Conservation (phyloP, 2,113 vertebrate genomes). For the Leptosomus discolor region DNA sequence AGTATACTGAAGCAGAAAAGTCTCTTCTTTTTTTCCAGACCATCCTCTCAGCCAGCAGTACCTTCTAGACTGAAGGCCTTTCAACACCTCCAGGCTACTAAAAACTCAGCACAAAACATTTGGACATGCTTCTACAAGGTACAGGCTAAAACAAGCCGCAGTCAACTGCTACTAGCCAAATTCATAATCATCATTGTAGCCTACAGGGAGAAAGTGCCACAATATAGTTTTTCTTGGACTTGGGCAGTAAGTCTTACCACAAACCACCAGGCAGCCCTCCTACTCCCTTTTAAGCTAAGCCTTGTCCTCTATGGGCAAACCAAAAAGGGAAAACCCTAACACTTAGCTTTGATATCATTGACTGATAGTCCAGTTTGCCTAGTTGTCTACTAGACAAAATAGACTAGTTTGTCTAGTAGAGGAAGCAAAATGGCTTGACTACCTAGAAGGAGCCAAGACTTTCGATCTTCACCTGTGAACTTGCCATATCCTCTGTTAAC, state of each 20-base stretch:
- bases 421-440: neutral
- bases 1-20: neutral
- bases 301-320: neutral
- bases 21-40: neutral
- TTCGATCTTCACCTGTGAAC: neutral
- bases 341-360: neutral
- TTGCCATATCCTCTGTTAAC: neutral
- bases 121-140: neutral
- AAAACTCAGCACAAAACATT: neutral
- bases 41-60: neutral
- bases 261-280: neutral
- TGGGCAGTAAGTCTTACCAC: neutral
- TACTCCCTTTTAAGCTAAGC: neutral
- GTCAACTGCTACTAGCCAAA: neutral
- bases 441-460: neutral
- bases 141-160: neutral
- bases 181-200: neutral
- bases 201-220: accelerated
- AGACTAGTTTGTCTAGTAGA: neutral
- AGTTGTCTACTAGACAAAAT: too few species aligned
- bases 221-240: neutral
- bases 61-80: neutral
- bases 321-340: neutral
- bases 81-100: neutral
- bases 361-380: too few species aligned